Conservation (phyloP, 1,140 invertebrate genomes). For the Leptopilina clavipes region DNA sequence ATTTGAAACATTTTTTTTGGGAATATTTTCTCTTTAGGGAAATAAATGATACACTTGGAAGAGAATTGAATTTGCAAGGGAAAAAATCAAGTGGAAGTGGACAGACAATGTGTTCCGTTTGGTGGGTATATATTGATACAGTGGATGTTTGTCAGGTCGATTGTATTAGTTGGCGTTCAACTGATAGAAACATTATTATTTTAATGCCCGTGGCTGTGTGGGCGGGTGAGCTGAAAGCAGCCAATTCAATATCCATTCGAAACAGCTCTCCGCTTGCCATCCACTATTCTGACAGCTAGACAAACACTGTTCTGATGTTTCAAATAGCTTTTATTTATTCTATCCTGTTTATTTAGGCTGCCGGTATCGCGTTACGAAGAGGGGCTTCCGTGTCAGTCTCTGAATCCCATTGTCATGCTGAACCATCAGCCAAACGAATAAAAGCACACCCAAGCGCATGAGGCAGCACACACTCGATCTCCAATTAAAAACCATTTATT, state of each 20-base stretch:
- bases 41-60: too few species aligned
- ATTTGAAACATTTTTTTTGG: too few species aligned
- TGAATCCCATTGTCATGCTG: constrained; percentile 60
- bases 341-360: constrained; percentile 70
- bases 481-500: constrained; percentile 55
- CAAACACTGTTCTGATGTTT: constrained; percentile 67
- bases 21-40: too few species aligned
- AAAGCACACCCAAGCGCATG: constrained; percentile 40
- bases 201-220: constrained; percentile 42
- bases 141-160: not conserved
- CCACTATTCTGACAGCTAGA: constrained; percentile 67
- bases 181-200: constrained; percentile 49
- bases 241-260: constrained; percentile 65
- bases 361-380: constrained; percentile 65
- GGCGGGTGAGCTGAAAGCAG: constrained; percentile 54
- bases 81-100: not conserved
- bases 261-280: constrained; percentile 50
- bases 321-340: constrained; percentile 72
- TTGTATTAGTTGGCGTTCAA: not conserved
- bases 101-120: not conserved
- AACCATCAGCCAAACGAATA: constrained; percentile 38
- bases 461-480: constrained; percentile 35
- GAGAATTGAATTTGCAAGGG: not conserved
- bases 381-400: constrained; percentile 60
- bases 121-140: not conserved